Base-by-base conservation (phyloP, 2,113 vertebrate genomes). In the Salvelinus alpinus region DNA sequence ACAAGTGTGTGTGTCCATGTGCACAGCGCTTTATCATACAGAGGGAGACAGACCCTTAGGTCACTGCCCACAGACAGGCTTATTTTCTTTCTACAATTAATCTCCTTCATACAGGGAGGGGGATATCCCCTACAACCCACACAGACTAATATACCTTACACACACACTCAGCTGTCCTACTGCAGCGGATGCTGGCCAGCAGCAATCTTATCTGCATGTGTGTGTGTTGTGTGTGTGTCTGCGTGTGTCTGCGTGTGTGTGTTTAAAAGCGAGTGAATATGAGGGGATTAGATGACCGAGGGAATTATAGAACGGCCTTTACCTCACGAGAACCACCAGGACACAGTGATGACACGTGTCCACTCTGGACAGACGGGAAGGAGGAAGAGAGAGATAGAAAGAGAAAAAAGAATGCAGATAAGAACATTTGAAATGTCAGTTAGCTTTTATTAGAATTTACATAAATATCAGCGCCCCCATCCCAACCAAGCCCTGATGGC, bases 11-110 rank as follows among this genome's bases (percentile, higher is more conserved):
- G 60, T 66, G 71, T 75, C 66, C 72, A 82, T 73, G 74, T 69
- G 60, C 77, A 70, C 29, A 59, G 77, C 77, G 71, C 85, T 90
- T 89, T 81, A 84, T 79, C 72, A 89, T 81, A 78, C 76, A 22
- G 73, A 87, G 83, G 31, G 78, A 81, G 62, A 66, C 78, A 89
- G 90, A 92, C 91, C 86, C 73, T 62, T 9, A 76, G 91, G 90
- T 91, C 85, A 44, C 71, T 20, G 87, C 85, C 86, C 88, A 85
- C 71, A 87, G 89, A 92, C 88, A 84, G 85, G 90, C 91, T 92
- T 91, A 85, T 91, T 87, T 78, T 82, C 89, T 92, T 91, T 92
- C 91, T 92, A 90, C 90, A 92, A 92, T 92, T 92, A 92, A 93
- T 93, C 89, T 91, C 85, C 78, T 86, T 86, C 84, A 81, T 78